phyloP scores from a whole-genome alignment of 2,888 invertebrate species.

The Melikaiella ostensackeni region DNA sequence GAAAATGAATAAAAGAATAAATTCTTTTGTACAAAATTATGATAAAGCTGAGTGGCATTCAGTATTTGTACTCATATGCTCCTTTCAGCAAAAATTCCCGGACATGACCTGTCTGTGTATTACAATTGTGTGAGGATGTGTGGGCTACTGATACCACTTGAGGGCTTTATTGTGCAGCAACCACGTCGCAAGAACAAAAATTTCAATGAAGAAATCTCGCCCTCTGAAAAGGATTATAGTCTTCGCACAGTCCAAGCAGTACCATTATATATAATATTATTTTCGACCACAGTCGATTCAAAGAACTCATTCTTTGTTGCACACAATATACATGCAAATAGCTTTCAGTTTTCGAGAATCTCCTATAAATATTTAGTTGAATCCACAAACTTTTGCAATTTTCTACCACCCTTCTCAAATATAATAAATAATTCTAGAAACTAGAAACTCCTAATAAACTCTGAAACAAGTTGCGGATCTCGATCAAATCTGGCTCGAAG shows the following conservation, averaged over 20 bases:
- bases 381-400: too few relatives aligned
- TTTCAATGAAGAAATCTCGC: conserved; percentile 23
- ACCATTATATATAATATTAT: conserved; percentile 22
- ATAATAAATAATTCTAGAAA: too few relatives aligned
- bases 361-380: too few relatives aligned
- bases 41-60: neutral
- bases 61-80: neutral
- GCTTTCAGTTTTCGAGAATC: too few relatives aligned
- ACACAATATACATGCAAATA: too few relatives aligned
- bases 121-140: conserved; percentile 25
- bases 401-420: too few relatives aligned
- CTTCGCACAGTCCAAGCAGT: conserved; percentile 20
- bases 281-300: neutral
- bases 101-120: conserved; percentile 9
- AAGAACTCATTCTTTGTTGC: too few relatives aligned
- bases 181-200: conserved; percentile 19
- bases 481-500: too few relatives aligned
- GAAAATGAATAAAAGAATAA: neutral
- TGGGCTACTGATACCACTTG: conserved; percentile 24
- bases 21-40: neutral
- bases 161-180: conserved; percentile 18
- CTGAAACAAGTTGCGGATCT: too few relatives aligned
- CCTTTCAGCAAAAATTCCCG: neutral
- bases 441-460: too few relatives aligned
- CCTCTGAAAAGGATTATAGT: conserved; percentile 15